A percentile compares a stretch with the other conserved stretches of the same genome.
Evolutionary conservation across 1,140 invertebrate genomes (phyloP).

Genomic region (Schlechtendalia chinensis): DNA sequence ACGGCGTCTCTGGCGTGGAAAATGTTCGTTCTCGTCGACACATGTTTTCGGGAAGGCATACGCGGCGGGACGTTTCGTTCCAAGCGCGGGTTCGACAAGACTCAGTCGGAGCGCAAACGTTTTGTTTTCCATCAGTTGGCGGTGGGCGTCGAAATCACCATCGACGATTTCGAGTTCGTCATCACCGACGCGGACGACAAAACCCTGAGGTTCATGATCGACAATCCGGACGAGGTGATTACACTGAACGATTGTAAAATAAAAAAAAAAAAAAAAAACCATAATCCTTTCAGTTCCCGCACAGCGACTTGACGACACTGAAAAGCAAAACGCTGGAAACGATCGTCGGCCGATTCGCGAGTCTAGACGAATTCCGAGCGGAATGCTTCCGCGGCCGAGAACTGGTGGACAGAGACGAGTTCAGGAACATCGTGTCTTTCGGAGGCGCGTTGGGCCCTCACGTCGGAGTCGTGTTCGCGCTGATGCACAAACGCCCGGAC

Average conservation of each 20-base stretch:
- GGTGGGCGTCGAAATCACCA: neutral
- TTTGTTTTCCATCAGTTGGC: slow-evolving; percentile 4
- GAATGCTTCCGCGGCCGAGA: neutral
- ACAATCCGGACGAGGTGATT: slow-evolving; percentile 12
- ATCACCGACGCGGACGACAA: slow-evolving; percentile 8
- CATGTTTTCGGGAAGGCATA: neutral
- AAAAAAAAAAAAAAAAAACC: neutral
- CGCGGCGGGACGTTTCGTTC: slow-evolving; percentile 26
- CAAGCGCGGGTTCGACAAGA: neutral
- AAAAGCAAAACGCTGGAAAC: neutral
- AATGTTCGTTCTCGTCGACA: no score
- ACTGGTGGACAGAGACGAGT: slow-evolving; percentile 14
- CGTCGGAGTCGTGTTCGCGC: neutral
- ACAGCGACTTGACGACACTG: neutral
- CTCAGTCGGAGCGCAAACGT: neutral
- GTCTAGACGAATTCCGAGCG: neutral
- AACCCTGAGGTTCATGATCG: slow-evolving; percentile 28
- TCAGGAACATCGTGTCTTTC: neutral
- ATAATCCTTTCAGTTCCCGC: slow-evolving; percentile 10
- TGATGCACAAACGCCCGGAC: neutral
- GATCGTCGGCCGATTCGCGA: neutral
- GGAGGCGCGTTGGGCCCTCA: neutral
- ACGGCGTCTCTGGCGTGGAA: no score
- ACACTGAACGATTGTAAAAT: neutral
- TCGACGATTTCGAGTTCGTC: slow-evolving; percentile 20